phyloP scores from a whole-genome alignment of 1,140 invertebrate species.

The Cataglyphis hispanica region DNA sequence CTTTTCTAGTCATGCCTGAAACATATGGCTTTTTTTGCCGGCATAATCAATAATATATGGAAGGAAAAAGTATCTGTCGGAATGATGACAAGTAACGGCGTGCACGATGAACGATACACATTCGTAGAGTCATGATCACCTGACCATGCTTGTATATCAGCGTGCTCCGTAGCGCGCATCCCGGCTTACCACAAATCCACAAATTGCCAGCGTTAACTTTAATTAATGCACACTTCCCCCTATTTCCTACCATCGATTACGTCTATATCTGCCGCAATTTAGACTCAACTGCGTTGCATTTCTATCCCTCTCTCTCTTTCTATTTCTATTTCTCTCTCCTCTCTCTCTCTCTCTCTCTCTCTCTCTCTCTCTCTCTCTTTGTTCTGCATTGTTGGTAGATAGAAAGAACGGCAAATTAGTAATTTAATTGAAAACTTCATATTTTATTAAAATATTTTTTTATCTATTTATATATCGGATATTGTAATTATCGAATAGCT shows the following conservation, averaged over 20 bases:
- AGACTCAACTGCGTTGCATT: not conserved
- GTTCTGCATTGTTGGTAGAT: not conserved
- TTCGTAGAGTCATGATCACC: constrained; percentile 45
- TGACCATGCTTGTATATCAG: constrained; percentile 40
- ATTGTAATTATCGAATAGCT: not conserved
- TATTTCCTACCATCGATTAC: constrained; percentile 67
- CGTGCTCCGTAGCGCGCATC: constrained; percentile 43
- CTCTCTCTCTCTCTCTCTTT: not conserved
- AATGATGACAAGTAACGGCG: not conserved
- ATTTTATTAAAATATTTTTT: constrained; percentile 9
- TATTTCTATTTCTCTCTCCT: constrained; percentile 28
- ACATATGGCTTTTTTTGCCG: not conserved
- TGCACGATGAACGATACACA: constrained; percentile 21
- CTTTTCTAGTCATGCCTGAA: not conserved
- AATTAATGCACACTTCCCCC: constrained; percentile 77
- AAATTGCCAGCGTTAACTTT: constrained; percentile 75
- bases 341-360: no score
- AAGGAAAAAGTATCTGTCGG: not conserved
- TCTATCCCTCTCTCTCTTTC: constrained; percentile 35
- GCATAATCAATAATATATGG: not conserved
- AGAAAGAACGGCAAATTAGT: not conserved
- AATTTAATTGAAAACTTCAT: constrained; percentile 7
- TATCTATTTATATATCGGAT: not conserved
- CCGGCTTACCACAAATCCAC: constrained; percentile 75
- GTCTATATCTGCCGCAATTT: constrained; percentile 34